Percentiles rank a stretch among this genome's conserved stretches.
phyloP scores from a whole-genome alignment of 2,888 invertebrate species.

The Amiota communis region DNA sequence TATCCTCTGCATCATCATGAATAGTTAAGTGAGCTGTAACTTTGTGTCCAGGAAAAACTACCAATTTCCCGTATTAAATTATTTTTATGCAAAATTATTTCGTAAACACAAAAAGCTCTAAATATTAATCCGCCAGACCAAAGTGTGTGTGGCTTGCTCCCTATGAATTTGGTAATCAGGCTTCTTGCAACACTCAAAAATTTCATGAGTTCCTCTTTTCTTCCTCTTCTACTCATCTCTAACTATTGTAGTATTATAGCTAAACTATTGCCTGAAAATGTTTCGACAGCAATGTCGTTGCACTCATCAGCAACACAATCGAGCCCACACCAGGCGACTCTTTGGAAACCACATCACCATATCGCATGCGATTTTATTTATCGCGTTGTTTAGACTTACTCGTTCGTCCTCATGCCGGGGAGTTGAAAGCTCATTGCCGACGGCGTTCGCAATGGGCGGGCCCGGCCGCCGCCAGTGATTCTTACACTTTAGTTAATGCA shows the following conservation, averaged over 20 bases:
- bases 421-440: neutral
- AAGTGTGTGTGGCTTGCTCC: neutral
- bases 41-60: conserved; percentile 13
- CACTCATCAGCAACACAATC: conserved; percentile 63
- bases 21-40: conserved; percentile 41
- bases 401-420: conserved; percentile 21
- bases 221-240: neutral
- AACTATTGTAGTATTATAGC: conserved; percentile 6
- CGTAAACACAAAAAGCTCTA: conserved; percentile 10
- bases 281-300: conserved; percentile 68
- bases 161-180: conserved; percentile 45
- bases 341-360: conserved; percentile 16
- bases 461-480: conserved; percentile 14
- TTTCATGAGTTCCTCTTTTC: conserved; percentile 9
- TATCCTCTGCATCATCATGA: conserved; percentile 48
- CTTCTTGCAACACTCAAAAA: conserved; percentile 9
- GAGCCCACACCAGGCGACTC: conserved; percentile 15
- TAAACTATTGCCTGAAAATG: conserved; percentile 59
- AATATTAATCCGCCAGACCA: conserved; percentile 31
- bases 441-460: neutral
- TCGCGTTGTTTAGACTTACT: conserved; percentile 46
- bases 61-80: conserved; percentile 25
- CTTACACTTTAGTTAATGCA: conserved; percentile 68
- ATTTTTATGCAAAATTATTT: conserved; percentile 27
- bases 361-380: conserved; percentile 60